Evolutionary conservation across 1,140 invertebrate species (phyloP).

Genomic region (Cydia amplana): DNA sequence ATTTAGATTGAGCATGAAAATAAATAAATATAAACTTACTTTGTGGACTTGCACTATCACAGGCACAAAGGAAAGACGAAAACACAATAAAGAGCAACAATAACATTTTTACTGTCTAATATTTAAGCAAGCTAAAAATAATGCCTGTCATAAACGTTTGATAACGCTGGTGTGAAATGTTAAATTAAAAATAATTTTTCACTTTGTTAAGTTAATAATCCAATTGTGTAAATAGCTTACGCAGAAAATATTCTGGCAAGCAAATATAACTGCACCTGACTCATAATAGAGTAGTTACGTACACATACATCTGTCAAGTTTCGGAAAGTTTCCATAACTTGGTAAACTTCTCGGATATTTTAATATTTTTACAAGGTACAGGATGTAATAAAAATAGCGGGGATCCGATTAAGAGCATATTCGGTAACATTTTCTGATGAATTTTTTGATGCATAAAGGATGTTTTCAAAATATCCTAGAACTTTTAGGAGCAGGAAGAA

Average conservation of each 20-base stretch:
- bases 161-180: slow-evolving; percentile 1
- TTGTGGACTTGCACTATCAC: neutral
- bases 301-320: neutral
- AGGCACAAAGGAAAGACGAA: neutral
- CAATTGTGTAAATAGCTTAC: slow-evolving; percentile 14
- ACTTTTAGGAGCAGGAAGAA: no score
- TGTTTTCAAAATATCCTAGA: no score
- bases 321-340: no score
- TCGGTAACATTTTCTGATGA: no score
- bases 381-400: no score
- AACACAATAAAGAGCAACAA: neutral
- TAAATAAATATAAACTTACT: neutral
- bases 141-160: neutral
- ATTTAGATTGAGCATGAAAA: neutral
- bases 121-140: neutral
- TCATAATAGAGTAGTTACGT: neutral
- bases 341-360: no score
- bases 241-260: neutral
- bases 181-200: neutral
- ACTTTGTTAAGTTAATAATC: neutral
- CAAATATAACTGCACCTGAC: neutral
- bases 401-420: no score
- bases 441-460: no score
- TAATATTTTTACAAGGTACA: no score
- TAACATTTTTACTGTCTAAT: neutral